Evolutionary conservation across 2,888 invertebrate species (phyloP).

Genomic region (Drosophila robusta): DNA sequence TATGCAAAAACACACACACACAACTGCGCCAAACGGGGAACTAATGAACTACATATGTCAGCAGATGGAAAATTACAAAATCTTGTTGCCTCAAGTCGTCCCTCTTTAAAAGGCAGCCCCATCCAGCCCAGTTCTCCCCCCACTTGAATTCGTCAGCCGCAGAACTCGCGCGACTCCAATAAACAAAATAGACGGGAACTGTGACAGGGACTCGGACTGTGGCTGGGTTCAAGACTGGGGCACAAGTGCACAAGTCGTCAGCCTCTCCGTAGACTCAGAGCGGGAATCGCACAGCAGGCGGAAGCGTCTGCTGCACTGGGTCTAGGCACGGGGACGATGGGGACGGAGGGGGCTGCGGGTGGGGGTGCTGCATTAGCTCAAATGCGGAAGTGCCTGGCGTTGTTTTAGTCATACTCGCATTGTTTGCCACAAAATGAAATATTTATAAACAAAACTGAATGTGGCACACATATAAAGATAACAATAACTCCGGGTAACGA

Average conservation of each 20-base stretch:
- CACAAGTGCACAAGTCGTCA: slow-evolving; percentile 49
- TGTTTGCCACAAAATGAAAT: slow-evolving; percentile 69
- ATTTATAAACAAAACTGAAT: slow-evolving; percentile 74
- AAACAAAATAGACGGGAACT: slow-evolving; percentile 46
- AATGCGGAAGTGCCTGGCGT: slow-evolving; percentile 66
- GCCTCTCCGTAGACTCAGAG: slow-evolving; percentile 27
- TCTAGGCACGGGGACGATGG: slow-evolving; percentile 1
- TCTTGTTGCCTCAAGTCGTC: slow-evolving; percentile 48
- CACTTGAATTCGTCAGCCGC: slow-evolving; percentile 54
- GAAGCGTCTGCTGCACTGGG: slow-evolving; percentile 42
- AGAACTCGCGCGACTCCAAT: slow-evolving; percentile 58
- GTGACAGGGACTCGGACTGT: slow-evolving; percentile 15
- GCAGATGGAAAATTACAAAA: slow-evolving; percentile 74
- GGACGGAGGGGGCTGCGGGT: not conserved
- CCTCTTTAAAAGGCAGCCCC: slow-evolving; percentile 47
- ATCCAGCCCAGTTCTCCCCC: slow-evolving; percentile 3
- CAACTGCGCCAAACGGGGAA: slow-evolving; percentile 5
- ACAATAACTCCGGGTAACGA: slow-evolving; percentile 38
- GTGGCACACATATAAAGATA: slow-evolving; percentile 70
- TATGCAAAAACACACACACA: slow-evolving; percentile 46
- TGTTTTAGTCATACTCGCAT: slow-evolving; percentile 55
- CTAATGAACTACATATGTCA: slow-evolving; percentile 80
- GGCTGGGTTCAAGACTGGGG: slow-evolving; percentile 32
- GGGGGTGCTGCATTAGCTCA: slow-evolving; percentile 16
- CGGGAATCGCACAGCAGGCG: slow-evolving; percentile 46